Conservation (phyloP, 2,888 invertebrate species). For the Caenorhabditis sp. region DNA sequence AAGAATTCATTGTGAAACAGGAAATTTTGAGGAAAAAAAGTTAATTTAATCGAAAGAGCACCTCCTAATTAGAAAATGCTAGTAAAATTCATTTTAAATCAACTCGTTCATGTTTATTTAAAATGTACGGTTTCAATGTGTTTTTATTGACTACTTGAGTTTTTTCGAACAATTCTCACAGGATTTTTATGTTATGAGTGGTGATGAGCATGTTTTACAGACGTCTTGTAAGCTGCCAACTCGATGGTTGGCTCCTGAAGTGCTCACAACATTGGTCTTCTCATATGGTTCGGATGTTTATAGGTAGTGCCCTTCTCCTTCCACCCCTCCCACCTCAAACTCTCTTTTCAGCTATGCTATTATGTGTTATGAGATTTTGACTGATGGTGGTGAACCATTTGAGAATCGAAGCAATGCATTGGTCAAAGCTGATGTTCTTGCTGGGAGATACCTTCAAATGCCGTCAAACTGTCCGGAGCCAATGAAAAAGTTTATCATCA, state of each 20-base stretch:
- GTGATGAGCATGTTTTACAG: too few relatives aligned
- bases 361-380: slow-evolving; percentile 35
- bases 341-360: slow-evolving; percentile 27
- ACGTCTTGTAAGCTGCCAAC: slow-evolving; percentile 36
- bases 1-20: too few relatives aligned
- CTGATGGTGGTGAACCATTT: slow-evolving; percentile 38
- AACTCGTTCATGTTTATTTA: too few relatives aligned
- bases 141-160: too few relatives aligned
- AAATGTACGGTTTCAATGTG: too few relatives aligned
- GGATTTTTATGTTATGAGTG: too few relatives aligned
- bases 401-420: slow-evolving; percentile 22
- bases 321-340: too few relatives aligned
- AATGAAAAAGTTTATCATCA: slow-evolving; percentile 20
- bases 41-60: too few relatives aligned
- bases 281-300: slow-evolving; percentile 36
- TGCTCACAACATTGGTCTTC: slow-evolving; percentile 21
- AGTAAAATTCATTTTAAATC: too few relatives aligned
- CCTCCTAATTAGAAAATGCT: too few relatives aligned
- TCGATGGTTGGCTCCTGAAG: slow-evolving; percentile 45
- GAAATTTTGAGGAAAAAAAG: too few relatives aligned
- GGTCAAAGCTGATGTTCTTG: slow-evolving; percentile 20
- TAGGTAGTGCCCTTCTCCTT: background rate
- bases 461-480: slow-evolving; percentile 23
- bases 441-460: slow-evolving; percentile 26
- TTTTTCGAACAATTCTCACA: background rate